phyloP scores from a whole-genome alignment of 2,113 vertebrate species.

The Ophthalmolycus amberensis region DNA sequence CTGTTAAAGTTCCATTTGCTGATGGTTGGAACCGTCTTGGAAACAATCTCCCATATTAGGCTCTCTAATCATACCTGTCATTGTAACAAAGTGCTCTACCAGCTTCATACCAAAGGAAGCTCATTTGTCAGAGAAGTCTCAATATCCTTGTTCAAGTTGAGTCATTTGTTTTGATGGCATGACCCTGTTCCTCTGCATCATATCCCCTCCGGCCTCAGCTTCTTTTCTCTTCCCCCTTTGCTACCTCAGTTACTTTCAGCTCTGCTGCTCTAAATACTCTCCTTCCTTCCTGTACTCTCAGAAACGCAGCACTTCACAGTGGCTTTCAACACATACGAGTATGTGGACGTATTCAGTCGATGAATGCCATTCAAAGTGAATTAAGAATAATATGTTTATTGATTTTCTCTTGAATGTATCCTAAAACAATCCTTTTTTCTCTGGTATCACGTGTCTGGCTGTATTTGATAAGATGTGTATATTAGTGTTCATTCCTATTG shows the following conservation, averaged over 20 bases:
- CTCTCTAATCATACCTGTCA: background rate
- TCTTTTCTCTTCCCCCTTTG: conserved; percentile 33
- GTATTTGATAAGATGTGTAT: conserved; percentile 1
- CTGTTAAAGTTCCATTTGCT: background rate
- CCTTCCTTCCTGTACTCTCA: conserved; percentile 27
- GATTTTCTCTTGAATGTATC: conserved; percentile 43
- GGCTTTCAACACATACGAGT: conserved; percentile 26
- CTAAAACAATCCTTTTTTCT: background rate
- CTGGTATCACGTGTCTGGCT: background rate
- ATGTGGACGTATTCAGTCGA: background rate
- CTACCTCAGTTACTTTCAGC: conserved; percentile 58
- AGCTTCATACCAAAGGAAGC: background rate
- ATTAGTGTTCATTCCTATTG: background rate
- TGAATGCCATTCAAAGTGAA: background rate
- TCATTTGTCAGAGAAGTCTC: background rate
- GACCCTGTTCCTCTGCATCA: conserved; percentile 10
- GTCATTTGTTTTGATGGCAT: conserved; percentile 24
- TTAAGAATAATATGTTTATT: conserved; percentile 13
- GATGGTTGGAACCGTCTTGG: background rate
- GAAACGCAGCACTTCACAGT: conserved; percentile 41
- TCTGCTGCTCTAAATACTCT: conserved; percentile 23
- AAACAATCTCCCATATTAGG: background rate
- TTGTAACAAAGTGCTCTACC: conserved; percentile 2
- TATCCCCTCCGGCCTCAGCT: background rate
- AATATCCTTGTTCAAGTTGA: conserved; percentile 1